Base-by-base conservation (phyloP, 35 echinoderm and acorn worm genomes). In the Heliocidaris erythrogramma region DNA sequence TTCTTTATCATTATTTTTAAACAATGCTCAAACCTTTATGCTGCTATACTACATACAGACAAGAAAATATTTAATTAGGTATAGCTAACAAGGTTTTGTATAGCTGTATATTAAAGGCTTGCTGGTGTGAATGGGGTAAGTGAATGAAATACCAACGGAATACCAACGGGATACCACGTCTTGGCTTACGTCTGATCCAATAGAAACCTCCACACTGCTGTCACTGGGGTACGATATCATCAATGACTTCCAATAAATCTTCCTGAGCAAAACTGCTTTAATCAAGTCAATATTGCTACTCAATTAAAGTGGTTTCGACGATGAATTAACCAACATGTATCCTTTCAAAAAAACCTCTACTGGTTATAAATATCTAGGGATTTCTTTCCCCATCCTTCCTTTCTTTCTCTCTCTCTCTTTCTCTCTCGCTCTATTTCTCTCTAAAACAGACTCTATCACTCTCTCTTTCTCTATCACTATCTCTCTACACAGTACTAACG, bases 191-290 rank as follows among this genome's bases (percentile, higher is more conserved):
- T 78, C 21, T 78, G 65, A 78, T 78, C 27, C 27, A 78, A 78
- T 78, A 78, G 65, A 78, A 78, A 78, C 65, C 65, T 78, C 24
- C 7, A 78, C 27, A 7, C 65, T 7, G 27, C 65, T 24, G 65
- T n/a, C 65, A 78, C 65, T 78, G 65, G 65, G 65, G 65, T 78
- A 7, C 27, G 65, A 78, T 78, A 78, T n/a, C 65, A 78, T 78
- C 65, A 78, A 78, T 78, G 65, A 78, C 65, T 78, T 78, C 65
- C 65, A 78, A 78, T 78, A 78, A 78, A 78, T 78, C 65, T 78
- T 78, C 65, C 65, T 78, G 65, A 78, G 65, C 65, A 78, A 78
- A 78, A 78, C 65, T 78, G 21, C 27, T 78, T 78, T 78, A 78
- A 78, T 78, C 18, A 78, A 78, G 65, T 78, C 65, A 78, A 78